These are phyloP conservation scores for Lepidotrigona ventralis DNA, from an alignment of 1,140 invertebrate genomes.

Conservation along the genomic window DNA sequence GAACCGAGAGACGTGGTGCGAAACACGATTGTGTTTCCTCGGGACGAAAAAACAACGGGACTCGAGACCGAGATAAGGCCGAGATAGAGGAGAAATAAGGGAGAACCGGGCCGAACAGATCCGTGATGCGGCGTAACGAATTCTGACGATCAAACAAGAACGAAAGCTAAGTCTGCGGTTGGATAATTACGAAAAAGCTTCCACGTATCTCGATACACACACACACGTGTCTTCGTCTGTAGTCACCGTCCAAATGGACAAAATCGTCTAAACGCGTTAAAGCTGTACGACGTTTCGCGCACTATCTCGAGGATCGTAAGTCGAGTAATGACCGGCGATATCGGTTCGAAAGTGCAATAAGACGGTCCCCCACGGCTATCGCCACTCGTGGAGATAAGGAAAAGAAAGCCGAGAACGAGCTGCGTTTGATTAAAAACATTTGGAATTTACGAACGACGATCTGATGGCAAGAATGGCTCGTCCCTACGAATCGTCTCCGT, in stretches of 20 bases:
- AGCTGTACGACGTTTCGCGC: not conserved
- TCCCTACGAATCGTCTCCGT: slow-evolving; percentile 9
- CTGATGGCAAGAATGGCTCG: not conserved
- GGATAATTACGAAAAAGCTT: not conserved
- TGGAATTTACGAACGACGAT: slow-evolving; percentile 23
- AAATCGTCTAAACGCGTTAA: not conserved
- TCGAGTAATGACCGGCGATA: not conserved
- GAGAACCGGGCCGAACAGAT: no score
- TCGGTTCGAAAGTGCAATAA: not conserved
- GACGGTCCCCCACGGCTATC: not conserved
- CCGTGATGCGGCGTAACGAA: not conserved
- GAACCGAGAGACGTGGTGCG: no score
- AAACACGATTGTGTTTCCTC: not conserved
- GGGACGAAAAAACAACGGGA: not conserved
- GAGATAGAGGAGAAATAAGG: not conserved
- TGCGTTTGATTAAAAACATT: slow-evolving; percentile 39
- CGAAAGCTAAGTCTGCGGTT: not conserved
- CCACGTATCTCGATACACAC: not conserved
- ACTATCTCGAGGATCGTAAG: not conserved
- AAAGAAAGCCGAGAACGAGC: no score
- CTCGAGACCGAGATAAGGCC: not conserved
- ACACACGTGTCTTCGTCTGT: not conserved
- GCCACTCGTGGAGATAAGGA: not conserved
- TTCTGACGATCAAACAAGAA: not conserved
- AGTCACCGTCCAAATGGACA: no score